phyloP scores from a whole-genome alignment of 2,888 invertebrate genomes.

The Eustalomyia histrio region DNA sequence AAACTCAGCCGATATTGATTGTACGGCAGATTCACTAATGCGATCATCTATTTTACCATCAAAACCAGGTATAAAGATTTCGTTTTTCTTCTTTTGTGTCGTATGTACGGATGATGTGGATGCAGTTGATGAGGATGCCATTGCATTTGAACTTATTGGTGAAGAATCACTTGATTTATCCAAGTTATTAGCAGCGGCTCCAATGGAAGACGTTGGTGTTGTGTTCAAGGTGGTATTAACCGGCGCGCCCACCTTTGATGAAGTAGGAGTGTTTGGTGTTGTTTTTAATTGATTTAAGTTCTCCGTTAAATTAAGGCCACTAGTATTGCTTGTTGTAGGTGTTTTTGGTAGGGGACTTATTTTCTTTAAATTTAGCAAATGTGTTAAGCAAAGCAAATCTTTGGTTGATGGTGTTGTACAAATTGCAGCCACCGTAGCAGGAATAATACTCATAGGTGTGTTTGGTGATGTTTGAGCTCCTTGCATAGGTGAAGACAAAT shows the following conservation, averaged over 20 bases:
- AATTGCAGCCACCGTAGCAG: slow-evolving; percentile 56
- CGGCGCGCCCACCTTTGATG: slow-evolving; percentile 48
- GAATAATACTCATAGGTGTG: slow-evolving; percentile 50
- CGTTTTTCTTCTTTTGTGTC: slow-evolving; percentile 81
- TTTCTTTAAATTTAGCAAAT: slow-evolving; percentile 74
- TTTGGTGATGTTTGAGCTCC: slow-evolving; percentile 53
- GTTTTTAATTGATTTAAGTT: slow-evolving; percentile 56
- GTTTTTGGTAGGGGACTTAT: slow-evolving; percentile 83
- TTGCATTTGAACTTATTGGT: slow-evolving; percentile 39
- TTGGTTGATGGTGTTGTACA: slow-evolving; percentile 65
- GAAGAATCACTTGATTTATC: slow-evolving; percentile 51
- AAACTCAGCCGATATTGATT: slow-evolving; percentile 85
- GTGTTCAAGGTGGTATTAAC: slow-evolving; percentile 25
- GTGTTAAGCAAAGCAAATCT: slow-evolving; percentile 72
- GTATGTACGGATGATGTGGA: slow-evolving; percentile 57
- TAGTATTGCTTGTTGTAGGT: slow-evolving; percentile 77
- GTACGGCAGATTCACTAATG: slow-evolving; percentile 89
- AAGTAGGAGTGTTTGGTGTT: slow-evolving; percentile 67
- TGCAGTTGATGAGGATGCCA: slow-evolving; percentile 69
- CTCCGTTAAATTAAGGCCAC: slow-evolving; percentile 61
- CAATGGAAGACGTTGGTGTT: slow-evolving; percentile 63
- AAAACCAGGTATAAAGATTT: slow-evolving; percentile 85
- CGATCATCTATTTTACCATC: slow-evolving; percentile 85
- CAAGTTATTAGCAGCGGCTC: slow-evolving; percentile 15
- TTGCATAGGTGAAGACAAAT: slow-evolving; percentile 38